Conservation (phyloP, 2,888 invertebrate genomes). For the Diplazon laetatorius region DNA sequence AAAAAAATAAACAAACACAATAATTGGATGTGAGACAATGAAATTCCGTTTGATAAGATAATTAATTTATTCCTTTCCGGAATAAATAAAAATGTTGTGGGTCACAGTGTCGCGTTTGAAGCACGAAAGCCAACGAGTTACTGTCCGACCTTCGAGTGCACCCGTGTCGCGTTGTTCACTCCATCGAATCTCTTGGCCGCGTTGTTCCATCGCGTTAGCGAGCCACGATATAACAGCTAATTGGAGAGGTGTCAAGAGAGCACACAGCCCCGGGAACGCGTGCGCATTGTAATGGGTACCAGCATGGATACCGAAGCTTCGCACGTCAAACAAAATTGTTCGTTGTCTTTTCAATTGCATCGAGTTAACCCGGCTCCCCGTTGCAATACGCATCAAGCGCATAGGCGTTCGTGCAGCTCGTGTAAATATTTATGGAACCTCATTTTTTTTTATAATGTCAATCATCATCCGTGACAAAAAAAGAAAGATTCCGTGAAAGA, state of each 20-base stretch:
- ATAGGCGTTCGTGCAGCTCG: not conserved
- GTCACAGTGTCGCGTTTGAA: not conserved
- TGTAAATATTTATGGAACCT: conserved; percentile 2
- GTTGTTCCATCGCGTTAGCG: not conserved
- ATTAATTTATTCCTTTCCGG: not conserved
- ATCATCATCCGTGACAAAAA: no score
- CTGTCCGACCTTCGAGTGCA: not conserved
- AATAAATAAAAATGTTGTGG: no score
- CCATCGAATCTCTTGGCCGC: not conserved
- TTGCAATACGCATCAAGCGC: not conserved
- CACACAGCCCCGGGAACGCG: not conserved
- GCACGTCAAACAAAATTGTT: conserved; percentile 21
- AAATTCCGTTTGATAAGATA: not conserved
- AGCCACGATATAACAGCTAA: conserved; percentile 14
- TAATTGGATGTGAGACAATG: no score
- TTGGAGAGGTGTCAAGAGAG: conserved; percentile 27
- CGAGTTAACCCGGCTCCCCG: conserved; percentile 9
- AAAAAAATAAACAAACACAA: no score
- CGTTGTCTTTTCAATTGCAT: conserved; percentile 24
- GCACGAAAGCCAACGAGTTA: not conserved
- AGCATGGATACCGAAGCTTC: conserved; percentile 13
- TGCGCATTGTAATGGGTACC: conserved; percentile 7
- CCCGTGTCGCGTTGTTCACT: not conserved
- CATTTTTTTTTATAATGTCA: not conserved
- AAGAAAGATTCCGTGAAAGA: not conserved